Base-by-base conservation (phyloP, 2,888 invertebrate genomes). In the Protonemura montana region DNA sequence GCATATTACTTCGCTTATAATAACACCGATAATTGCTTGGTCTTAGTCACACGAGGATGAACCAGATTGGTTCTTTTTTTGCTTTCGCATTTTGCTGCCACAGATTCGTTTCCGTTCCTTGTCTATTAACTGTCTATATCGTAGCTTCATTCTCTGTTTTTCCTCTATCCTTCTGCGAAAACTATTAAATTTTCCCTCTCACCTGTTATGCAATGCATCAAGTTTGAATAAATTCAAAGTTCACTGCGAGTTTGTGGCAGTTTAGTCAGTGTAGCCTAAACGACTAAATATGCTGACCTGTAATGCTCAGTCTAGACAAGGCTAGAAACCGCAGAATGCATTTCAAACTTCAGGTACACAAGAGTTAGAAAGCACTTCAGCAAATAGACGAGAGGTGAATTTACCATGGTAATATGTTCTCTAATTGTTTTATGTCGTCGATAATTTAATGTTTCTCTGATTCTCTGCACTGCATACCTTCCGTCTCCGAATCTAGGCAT, bases 151-250 rank as follows among this genome's bases (percentile, higher is more conserved):
- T 35, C 59, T 21, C 16, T 59, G 59, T 59, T 59, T 59, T 59
- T 59, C 59, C 59, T 59, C 59, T 21, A 59, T 59, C 59, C 59
- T 59, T 59, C 59, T 59, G 59, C 59, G 59, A 59, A 59, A 59
- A 10, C 59, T 3, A 59, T 59, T 59, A 59, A 59, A 59, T 59
- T 59, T 21, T 21, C 59, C 59, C 59, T 21, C 59, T 59, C 59
- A 59, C 59, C 59, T 59, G 59, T 59, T 59, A 59, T 59, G 13
- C 21, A 59, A 59, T 21, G 59, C 59, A 59, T 21, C 1, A 10
- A 21, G 7, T 21, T 59, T 41, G n/a, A 41, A 59, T 59, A 13
- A 59, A 59, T 59, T 10, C 59, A 59, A 16, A 59, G 59, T 59
- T 59, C 59, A 21, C 59, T 21, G 59, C 41, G n/a, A n/a, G 35